Evolutionary conservation across 1,140 invertebrate species (phyloP), one percentile per base, ranked within the genome.

Genomic region (Procambarus virginalis): DNA sequence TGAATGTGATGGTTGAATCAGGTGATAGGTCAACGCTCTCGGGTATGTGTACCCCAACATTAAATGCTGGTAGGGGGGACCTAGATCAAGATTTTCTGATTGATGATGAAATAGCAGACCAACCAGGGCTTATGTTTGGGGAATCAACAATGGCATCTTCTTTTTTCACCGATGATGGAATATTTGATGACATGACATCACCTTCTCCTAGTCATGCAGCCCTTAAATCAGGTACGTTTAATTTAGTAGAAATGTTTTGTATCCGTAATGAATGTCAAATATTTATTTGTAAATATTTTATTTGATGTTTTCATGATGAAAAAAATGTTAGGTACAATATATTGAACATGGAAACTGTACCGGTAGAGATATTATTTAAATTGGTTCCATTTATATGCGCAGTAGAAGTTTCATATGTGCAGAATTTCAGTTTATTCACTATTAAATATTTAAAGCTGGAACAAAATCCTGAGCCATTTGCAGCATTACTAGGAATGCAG

Each of bases 101-200:
- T 90, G 97, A 98, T 93, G 97, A 98, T 92, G 97, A 98, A 94
- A 98, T 98, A 78, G 97, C 97, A 14, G 97, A 98, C 94, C 97
- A 98, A 93, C 97, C 97, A 12, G 97, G 96, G 0, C 94, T 98
- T 80, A 95, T 97, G 2, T 97, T 97, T 68, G 92, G 90, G 22
- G 83, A 64, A 34, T 73, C 68, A 34, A 34, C 68, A 73, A 73
- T 85, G 84, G 75, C 70, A 58, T 85, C 84, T 49, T 85, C 84
- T 3, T 85, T 77, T 73, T 85, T 85, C 84, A 77, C 75, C 22
- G 84, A 85, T 81, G 86, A 88, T 73, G 78, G 79, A 51, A 77
- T 86, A 58, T 89, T 89, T 70, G 89, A 91, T 49, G 92, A 92
- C 46, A n/a, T 92, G 34, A 76, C 75, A 12, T 84, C 90, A 51